Evolutionary conservation across 2,797 vertebrate genomes (phyloP).

Genomic region (Sternarchorhynchus goeldii): DNA sequence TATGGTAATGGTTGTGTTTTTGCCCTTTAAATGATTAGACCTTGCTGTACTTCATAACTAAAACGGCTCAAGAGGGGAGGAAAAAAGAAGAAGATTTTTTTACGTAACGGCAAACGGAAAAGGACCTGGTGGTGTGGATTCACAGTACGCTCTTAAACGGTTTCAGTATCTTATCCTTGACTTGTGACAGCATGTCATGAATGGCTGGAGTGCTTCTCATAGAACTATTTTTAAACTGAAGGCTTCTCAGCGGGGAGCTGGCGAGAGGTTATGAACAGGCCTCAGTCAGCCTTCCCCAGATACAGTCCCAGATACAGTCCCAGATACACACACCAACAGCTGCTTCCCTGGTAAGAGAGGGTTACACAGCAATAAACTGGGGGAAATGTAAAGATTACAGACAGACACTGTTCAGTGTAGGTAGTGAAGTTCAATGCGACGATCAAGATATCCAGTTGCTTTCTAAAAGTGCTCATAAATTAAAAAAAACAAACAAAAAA

Average conservation of each 20-base stretch:
- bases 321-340: background rate
- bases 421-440: too few species aligned
- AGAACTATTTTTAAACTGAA: constrained; percentile 76
- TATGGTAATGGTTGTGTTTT: background rate
- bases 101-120: constrained; percentile 5
- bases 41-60: too few species aligned
- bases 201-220: constrained; percentile 65
- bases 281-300: constrained; percentile 35
- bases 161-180: constrained; percentile 60
- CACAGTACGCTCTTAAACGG: constrained; percentile 42
- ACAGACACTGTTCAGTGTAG: background rate
- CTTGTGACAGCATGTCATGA: constrained; percentile 72
- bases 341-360: too few species aligned
- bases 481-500: background rate
- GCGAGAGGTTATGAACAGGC: constrained; percentile 29
- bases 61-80: background rate
- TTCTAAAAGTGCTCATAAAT: background rate
- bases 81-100: constrained; percentile 5
- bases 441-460: too few species aligned
- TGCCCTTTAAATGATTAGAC: background rate
- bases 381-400: background rate
- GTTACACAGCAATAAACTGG: too few species aligned
- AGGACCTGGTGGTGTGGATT: constrained; percentile 33
- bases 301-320: too few species aligned
- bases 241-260: constrained; percentile 45